Base-by-base conservation (phyloP, 2,113 vertebrate genomes). In the Caloenas nicobarica region DNA sequence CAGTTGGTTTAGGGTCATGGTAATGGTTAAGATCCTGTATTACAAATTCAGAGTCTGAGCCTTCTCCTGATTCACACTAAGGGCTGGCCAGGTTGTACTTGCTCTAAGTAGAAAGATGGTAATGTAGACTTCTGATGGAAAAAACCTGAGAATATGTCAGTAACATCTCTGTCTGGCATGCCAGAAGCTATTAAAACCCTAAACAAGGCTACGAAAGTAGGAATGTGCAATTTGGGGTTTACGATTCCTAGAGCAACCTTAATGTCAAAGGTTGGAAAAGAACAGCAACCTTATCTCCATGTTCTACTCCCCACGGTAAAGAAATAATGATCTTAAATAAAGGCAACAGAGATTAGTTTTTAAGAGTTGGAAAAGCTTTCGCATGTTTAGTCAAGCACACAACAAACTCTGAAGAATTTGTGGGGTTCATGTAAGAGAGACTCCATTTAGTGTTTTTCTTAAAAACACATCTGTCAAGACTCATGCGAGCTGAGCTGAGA, bases 71-170 rank as follows among this genome's bases (percentile, higher is more conserved):
- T 61, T 90, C 82, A 88, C 62, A 50, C 40, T 6, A 57, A 76
- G 46, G 79, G 73, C 74, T 82, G 53, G 34, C 57, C 71, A 94
- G 62, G 64, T 89, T 71, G 23, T 54, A 38, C 28, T 71, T 6
- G 5, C 19, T 62, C 0, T 51, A 71, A 69, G 79, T 50, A 66
- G 62, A 61, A 93, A 88, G 83, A 58, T 10, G 21, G n/a, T 58
- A 77, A 88, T 90, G 93, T 78, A 81, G 80, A 42, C 51, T 86
- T 51, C 77, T 17, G 53, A 91, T 36, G 64, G 71, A 94, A 71
- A 70, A 87, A 76, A 82, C 5, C 6, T 77, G 66, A 93, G 73
- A 88, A 83, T 36, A 77, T 34, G 64, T 76, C 88, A 96, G 86
- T 25, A 71, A 68, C 68, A 81, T 54, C 76, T 72, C 71, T 83